A percentile compares a stretch with the other conserved stretches of the same genome.
Evolutionary conservation across 2,888 invertebrate species (phyloP).

Genomic region (Hedychridium roseum): DNA sequence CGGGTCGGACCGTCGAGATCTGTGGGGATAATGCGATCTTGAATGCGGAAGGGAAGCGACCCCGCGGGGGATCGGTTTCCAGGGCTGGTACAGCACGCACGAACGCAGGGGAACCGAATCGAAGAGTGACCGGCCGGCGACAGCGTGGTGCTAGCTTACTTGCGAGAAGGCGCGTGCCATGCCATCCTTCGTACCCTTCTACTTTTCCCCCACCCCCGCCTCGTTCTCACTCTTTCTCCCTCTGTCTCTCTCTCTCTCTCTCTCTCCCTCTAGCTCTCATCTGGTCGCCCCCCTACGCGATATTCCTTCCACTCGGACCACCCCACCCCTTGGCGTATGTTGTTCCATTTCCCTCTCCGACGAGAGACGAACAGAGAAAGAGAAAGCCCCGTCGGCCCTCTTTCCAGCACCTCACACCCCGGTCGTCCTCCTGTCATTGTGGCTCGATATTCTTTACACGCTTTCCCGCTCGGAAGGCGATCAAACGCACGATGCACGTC

Average conservation of each 20-base stretch:
- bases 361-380: no score
- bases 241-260: constrained; percentile 1
- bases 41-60: no score
- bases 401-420: no score
- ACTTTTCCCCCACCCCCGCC: constrained; percentile 8
- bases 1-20: no score
- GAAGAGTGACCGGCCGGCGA: constrained; percentile 18
- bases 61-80: no score
- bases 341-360: no score
- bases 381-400: no score
- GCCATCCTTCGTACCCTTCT: constrained; percentile 27
- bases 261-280: constrained; percentile 5
- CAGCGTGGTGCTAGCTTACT: constrained; percentile 29
- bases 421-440: background rate
- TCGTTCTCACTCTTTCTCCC: background rate
- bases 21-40: no score
- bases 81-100: background rate
- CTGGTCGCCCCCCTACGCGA: constrained; percentile 20
- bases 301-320: constrained; percentile 39
- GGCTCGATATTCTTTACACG: background rate
- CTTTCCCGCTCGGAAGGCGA: constrained; percentile 30
- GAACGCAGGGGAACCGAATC: no score
- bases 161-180: constrained; percentile 34
- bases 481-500: constrained; percentile 24
- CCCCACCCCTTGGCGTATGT: no score